These are phyloP conservation scores for Eustalomyia histrio DNA, from an alignment of 2,888 invertebrate species.

Conservation along the genomic window DNA sequence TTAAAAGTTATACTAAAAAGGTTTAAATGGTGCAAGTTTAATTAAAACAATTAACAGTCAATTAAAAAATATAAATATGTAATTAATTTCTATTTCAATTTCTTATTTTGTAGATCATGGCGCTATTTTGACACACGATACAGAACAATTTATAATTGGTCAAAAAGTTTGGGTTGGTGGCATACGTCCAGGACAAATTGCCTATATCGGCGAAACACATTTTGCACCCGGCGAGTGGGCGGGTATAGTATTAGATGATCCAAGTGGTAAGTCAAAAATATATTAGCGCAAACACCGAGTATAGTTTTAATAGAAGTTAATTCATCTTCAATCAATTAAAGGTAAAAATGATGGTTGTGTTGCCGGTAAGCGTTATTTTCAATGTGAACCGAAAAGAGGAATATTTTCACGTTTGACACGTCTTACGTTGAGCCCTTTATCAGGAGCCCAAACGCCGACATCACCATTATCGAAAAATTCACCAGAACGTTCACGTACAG, in stretches of 20 bases:
- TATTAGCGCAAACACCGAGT: not conserved
- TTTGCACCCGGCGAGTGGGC: conserved; percentile 99
- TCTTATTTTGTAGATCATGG: conserved; percentile 83
- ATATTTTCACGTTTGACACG: conserved; percentile 95
- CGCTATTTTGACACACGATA: conserved; percentile 92
- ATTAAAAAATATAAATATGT: not conserved
- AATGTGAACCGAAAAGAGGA: conserved; percentile 95
- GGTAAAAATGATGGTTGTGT: conserved; percentile 99
- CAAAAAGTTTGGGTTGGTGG: conserved; percentile 97
- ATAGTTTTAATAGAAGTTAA: not conserved
- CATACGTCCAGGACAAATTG: conserved; percentile 93
- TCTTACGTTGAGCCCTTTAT: conserved; percentile 86
- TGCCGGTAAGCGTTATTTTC: conserved; percentile 94
- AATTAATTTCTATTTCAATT: conserved; percentile 22
- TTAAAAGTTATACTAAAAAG: not conserved
- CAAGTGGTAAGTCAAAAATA: conserved; percentile 83
- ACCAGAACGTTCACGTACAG: conserved; percentile 77
- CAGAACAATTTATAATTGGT: conserved; percentile 97
- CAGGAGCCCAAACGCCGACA: conserved; percentile 80
- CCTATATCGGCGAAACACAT: conserved; percentile 92
- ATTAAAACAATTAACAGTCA: not conserved
- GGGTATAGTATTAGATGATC: conserved; percentile 96
- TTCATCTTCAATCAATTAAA: conserved; percentile 72
- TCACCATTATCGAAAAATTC: conserved; percentile 73
- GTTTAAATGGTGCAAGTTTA: not conserved